A percentile compares a stretch with the other conserved stretches of the same genome.
These are phyloP conservation scores for Hoplostethus atlanticus DNA, from an alignment of 2,797 vertebrate species.

Conservation along the genomic window DNA sequence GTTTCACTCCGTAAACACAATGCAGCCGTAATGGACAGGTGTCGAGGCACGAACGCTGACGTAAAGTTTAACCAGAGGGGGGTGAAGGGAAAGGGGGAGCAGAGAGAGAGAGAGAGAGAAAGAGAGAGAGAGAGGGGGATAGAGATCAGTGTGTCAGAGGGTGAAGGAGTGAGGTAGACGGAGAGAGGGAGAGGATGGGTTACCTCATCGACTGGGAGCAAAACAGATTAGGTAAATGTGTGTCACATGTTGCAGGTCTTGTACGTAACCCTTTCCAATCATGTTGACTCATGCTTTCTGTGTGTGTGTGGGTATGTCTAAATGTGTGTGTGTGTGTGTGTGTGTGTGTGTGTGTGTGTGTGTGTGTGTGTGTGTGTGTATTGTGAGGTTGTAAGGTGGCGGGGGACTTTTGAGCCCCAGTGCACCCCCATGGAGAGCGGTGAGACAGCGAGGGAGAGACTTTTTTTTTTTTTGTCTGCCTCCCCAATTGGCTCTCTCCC, in stretches of 20 bases:
- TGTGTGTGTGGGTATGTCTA: slow-evolving; percentile 24
- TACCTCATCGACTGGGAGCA: slow-evolving; percentile 80
- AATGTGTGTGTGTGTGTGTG: slow-evolving; percentile 14
- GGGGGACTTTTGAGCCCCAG: background rate
- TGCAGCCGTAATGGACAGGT: slow-evolving; percentile 52
- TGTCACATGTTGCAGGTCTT: slow-evolving; percentile 70
- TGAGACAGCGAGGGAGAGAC: background rate
- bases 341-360: background rate
- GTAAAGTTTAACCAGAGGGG: slow-evolving; percentile 23
- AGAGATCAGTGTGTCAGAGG: too few relatives aligned
- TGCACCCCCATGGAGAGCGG: background rate
- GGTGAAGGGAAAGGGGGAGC: slow-evolving; percentile 28
- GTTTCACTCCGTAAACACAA: slow-evolving; percentile 55
- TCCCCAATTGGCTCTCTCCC: background rate
- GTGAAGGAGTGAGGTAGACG: too few relatives aligned
- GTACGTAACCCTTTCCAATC: slow-evolving; percentile 49
- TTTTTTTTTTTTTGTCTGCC: background rate
- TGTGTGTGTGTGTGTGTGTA: slow-evolving; percentile 20
- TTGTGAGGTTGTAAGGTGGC: background rate
- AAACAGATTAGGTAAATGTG: slow-evolving; percentile 81
- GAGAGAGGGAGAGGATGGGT: slow-evolving; percentile 52
- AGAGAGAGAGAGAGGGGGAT: slow-evolving; percentile 22
- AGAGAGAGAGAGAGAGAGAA: background rate
- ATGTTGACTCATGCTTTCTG: slow-evolving; percentile 61
- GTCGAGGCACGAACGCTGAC: slow-evolving; percentile 41